Evolutionary conservation across 2,888 invertebrate genomes (phyloP).

Genomic region (Baccha elongata): DNA sequence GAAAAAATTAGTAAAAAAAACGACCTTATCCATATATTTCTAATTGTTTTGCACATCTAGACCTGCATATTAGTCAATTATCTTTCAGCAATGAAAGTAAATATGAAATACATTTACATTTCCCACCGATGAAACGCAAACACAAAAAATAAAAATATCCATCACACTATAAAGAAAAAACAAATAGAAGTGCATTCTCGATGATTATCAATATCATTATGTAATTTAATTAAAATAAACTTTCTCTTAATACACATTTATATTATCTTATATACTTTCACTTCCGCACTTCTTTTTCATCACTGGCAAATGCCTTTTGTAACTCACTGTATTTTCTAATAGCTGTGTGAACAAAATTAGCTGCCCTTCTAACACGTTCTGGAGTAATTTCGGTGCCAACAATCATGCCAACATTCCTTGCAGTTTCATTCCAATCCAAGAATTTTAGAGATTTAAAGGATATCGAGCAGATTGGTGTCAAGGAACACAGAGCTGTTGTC

Average conservation of each 20-base stretch:
- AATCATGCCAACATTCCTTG: slow-evolving; percentile 78
- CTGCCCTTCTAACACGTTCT: slow-evolving; percentile 84
- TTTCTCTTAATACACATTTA: no score
- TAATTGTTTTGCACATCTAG: no score
- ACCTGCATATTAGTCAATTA: no score
- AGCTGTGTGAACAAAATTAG: slow-evolving; percentile 84
- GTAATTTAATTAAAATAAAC: neutral
- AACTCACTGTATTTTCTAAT: slow-evolving; percentile 83
- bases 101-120: no score
- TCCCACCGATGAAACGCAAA: no score
- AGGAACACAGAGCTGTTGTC: slow-evolving; percentile 84
- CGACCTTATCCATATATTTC: no score
- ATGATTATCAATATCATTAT: no score
- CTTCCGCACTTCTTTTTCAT: slow-evolving; percentile 27
- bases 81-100: no score
- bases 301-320: slow-evolving; percentile 76
- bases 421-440: slow-evolving; percentile 77
- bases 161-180: no score
- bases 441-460: slow-evolving; percentile 79
- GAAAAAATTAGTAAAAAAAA: no score
- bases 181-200: no score
- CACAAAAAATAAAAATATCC: no score
- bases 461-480: slow-evolving; percentile 85
- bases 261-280: neutral
- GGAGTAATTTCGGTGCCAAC: slow-evolving; percentile 83